Evolutionary conservation across 2,113 vertebrate genomes (phyloP).

Genomic region (Nyctibius bracteatus): DNA sequence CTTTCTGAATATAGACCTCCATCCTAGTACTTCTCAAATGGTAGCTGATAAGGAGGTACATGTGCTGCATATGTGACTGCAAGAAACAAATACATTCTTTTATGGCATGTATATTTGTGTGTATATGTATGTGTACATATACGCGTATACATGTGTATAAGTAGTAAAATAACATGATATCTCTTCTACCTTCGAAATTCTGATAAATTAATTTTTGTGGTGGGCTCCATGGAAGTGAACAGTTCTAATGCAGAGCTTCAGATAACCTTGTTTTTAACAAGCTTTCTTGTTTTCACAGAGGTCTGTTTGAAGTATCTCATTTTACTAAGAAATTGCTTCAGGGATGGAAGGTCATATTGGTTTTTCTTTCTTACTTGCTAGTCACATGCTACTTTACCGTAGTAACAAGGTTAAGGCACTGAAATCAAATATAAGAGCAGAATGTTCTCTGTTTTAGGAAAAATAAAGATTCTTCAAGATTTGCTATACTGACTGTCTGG

Average conservation of each 20-base stretch:
- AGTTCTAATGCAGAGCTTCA: not conserved
- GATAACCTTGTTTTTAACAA: not conserved
- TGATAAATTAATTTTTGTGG: not conserved
- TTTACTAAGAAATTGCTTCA: conserved; percentile 20
- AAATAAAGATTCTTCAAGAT: not conserved
- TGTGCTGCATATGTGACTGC: not conserved
- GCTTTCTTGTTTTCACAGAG: not conserved
- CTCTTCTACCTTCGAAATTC: not conserved
- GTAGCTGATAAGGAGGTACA: not conserved
- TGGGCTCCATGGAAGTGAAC: not conserved
- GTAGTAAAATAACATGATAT: not conserved
- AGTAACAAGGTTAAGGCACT: not conserved
- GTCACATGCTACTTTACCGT: not conserved
- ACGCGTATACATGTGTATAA: not conserved
- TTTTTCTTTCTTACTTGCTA: not conserved
- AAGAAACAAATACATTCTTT: not conserved
- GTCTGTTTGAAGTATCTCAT: not conserved
- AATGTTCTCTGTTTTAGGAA: not conserved
- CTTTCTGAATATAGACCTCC: not conserved
- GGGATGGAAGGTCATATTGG: not conserved
- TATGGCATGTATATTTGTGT: not conserved
- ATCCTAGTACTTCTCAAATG: not conserved
- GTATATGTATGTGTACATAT: rapidly evolving
- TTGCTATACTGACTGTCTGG: not conserved
- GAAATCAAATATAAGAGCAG: not conserved